Percentiles rank a stretch among this genome's conserved stretches.
These are phyloP conservation scores for Corythornis cristatus DNA, from an alignment of 2,113 vertebrate genomes.

Conservation along the genomic window DNA sequence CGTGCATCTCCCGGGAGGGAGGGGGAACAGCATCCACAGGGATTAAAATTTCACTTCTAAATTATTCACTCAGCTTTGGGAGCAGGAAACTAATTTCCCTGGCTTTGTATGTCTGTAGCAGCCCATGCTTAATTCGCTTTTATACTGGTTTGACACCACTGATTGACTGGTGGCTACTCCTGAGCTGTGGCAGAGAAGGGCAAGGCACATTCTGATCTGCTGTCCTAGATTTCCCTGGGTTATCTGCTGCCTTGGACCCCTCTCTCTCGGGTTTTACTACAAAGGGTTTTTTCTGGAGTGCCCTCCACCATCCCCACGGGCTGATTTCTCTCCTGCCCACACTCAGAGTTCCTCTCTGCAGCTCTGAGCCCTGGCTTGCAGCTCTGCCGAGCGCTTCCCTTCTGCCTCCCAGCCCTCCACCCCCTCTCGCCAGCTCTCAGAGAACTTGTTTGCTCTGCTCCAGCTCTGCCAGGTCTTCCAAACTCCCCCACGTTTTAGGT, in stretches of 20 bases:
- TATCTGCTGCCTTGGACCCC: not conserved
- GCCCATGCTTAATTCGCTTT: fast-evolving
- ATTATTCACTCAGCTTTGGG: not conserved
- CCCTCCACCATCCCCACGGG: not conserved
- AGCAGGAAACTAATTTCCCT: not conserved
- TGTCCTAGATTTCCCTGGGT: not conserved
- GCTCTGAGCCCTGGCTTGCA: not conserved
- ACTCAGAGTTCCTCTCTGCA: not conserved
- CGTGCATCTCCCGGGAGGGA: not conserved
- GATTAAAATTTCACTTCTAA: not conserved
- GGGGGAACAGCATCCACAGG: not conserved
- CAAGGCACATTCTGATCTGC: not conserved
- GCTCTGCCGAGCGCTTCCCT: not conserved
- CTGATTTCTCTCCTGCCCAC: not conserved
- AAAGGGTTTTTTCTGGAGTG: not conserved
- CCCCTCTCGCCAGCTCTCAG: not conserved
- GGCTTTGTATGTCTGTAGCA: not conserved
- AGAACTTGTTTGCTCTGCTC: not conserved
- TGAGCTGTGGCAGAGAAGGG: not conserved
- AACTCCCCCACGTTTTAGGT: not conserved
- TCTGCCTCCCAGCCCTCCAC: not conserved
- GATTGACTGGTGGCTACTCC: not conserved
- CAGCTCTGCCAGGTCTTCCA: not conserved
- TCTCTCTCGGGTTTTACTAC: not conserved
- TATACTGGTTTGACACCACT: not conserved